Conservation (phyloP, 2,797 vertebrate genomes). For the Micromesistius poutassou region DNA sequence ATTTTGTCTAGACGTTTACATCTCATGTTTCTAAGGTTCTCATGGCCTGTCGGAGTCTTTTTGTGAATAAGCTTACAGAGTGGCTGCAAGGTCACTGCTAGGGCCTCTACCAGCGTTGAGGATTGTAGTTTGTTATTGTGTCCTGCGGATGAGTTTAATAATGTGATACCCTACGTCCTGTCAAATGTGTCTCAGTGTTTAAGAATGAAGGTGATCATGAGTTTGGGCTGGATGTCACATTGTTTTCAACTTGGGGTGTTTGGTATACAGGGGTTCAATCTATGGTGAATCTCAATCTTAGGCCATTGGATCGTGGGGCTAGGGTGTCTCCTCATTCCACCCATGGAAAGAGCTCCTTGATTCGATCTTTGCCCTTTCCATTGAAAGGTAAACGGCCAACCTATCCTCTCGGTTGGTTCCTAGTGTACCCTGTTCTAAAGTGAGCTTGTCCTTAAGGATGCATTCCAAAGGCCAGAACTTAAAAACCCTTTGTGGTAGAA, state of each 20-base stretch:
- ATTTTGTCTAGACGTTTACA: conserved; percentile 55
- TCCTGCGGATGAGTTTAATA: conserved; percentile 25
- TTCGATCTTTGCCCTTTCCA: neutral
- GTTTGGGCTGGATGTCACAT: conserved; percentile 11
- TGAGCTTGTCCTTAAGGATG: neutral
- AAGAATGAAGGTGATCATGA: conserved; percentile 1
- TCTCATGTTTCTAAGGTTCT: conserved; percentile 28
- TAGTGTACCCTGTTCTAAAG: neutral
- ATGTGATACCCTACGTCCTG: conserved; percentile 12
- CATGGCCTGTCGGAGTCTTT: neutral
- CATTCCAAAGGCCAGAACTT: conserved; percentile 1
- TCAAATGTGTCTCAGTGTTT: conserved; percentile 14
- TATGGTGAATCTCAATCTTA: neutral
- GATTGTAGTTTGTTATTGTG: conserved; percentile 18
- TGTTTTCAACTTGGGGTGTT: conserved; percentile 8
- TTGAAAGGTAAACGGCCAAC: neutral
- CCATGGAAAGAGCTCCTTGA: neutral
- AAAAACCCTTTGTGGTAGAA: neutral
- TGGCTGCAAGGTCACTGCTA: neutral
- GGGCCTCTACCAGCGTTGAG: neutral
- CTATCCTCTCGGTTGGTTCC: neutral
- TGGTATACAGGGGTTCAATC: neutral
- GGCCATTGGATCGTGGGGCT: neutral
- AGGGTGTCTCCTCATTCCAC: neutral
- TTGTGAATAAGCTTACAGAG: neutral